phyloP scores from a whole-genome alignment of 23 tunicate genomes.

The Diplosoma virens region DNA sequence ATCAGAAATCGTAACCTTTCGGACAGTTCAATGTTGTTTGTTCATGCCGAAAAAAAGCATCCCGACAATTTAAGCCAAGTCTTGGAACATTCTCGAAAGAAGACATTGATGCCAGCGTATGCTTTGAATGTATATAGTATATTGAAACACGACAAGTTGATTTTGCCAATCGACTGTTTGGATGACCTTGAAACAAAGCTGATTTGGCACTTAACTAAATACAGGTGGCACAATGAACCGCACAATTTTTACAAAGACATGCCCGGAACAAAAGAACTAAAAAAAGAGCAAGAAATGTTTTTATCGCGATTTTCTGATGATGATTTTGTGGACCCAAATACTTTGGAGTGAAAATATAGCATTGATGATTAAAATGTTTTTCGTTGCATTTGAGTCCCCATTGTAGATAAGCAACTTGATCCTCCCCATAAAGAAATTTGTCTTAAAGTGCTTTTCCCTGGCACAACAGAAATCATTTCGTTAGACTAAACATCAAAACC shows the following conservation, averaged over 20 bases:
- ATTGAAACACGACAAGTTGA: constrained; percentile 68
- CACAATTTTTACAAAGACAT: constrained; percentile 86
- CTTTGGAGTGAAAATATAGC: no score
- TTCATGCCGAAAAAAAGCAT: constrained; percentile 33
- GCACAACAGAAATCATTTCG: no score
- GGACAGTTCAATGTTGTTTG: constrained; percentile 43
- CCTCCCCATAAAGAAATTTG: no score
- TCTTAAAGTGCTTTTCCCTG: no score
- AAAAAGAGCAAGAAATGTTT: no score
- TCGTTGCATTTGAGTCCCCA: no score
- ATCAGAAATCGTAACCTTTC: constrained; percentile 30
- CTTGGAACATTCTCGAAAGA: neutral
- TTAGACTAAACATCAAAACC: no score
- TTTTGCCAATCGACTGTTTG: constrained; percentile 34
- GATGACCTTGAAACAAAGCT: constrained; percentile 83
- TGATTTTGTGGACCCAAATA: no score
- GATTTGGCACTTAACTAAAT: constrained; percentile 49
- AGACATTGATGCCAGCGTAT: constrained; percentile 53
- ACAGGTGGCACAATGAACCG: constrained; percentile 64
- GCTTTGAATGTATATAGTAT: constrained; percentile 84
- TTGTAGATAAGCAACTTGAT: no score
- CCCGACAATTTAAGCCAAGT: constrained; percentile 26
- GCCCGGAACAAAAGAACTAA: constrained; percentile 38
- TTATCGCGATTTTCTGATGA: no score
- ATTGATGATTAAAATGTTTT: no score